A percentile compares a stretch with the other conserved stretches of the same genome.
phyloP scores from a whole-genome alignment of 53 echinoderm and acorn worm species.

The Apostichopus leukothele region DNA sequence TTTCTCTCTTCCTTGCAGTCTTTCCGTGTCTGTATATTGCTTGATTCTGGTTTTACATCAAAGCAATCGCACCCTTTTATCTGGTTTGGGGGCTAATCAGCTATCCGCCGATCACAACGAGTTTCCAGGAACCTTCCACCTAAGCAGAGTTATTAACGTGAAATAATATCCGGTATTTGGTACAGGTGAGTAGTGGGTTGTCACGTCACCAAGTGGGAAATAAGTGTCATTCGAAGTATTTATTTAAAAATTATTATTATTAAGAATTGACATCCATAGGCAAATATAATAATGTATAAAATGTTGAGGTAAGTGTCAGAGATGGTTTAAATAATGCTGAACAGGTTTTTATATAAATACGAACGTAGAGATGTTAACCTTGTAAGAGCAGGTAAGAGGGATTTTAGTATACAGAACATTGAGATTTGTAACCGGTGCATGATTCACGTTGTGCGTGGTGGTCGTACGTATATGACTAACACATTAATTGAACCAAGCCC shows the following conservation, averaged over 20 bases:
- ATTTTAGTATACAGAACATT: too few species aligned
- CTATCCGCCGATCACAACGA: background rate
- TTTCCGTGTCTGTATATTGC: background rate
- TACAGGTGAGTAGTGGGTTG: background rate
- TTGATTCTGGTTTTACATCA: background rate
- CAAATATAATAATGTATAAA: too few species aligned
- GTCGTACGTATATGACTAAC: too few species aligned
- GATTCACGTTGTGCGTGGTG: too few species aligned
- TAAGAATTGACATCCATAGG: too few species aligned
- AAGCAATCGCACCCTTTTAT: background rate
- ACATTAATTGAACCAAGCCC: too few species aligned
- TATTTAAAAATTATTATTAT: background rate
- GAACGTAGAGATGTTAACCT: too few species aligned
- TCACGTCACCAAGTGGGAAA: background rate
- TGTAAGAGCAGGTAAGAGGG: too few species aligned
- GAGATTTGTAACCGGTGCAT: too few species aligned
- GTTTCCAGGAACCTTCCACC: background rate
- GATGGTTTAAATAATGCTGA: too few species aligned
- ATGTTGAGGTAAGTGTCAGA: too few species aligned
- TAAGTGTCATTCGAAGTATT: background rate
- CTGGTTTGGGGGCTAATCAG: background rate
- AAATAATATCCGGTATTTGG: background rate
- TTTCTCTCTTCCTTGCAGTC: background rate
- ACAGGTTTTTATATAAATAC: too few species aligned
- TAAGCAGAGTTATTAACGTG: background rate